Evolutionary conservation across 2,797 vertebrate species (phyloP), one percentile per base, ranked within the genome.

Genomic region (Remorina albescens): DNA sequence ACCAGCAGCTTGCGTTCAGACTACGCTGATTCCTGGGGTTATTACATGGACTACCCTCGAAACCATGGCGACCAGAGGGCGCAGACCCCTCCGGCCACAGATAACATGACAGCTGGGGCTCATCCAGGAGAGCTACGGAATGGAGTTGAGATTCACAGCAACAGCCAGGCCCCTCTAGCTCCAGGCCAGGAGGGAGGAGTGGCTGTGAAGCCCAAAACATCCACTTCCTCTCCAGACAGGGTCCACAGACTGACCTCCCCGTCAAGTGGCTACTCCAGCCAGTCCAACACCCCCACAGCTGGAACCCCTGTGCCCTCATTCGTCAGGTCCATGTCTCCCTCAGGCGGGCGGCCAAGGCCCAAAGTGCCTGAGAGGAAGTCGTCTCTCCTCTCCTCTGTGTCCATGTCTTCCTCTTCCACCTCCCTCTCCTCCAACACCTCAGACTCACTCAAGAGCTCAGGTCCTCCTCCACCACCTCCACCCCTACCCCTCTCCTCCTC

Each of bases 341-440:
- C 95, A 11, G 95, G 94, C 8, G 90, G 92, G 39, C 96, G 96
- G 62, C 93, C 94, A 25, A 98, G 95, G 88, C 91, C 98, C 74
- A 97, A 94, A 94, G 97, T 99, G 62, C 98, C 98, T 1, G 98
- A 99, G 90, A 96, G 98, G 85, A 98, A 98, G 81, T 99, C 98
- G 0, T 99, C 98, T 12, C 94, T 99, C 73, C 77, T 98, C n/a
- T 99, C 98, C 21, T 99, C 97, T 0, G 81, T 97, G 1, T 99
- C 97, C 44, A 65, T 97, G 60, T 99, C 98, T 71, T 98, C 98
- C 0, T 99, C 98, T 0, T 99, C 97, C 51, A 98, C 98, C 3
- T 99, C 98, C 1, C 96, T 99, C 23, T 99, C 97, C 74, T 99
- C 98, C 13, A 98, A 95, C 77, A 96, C 97, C 15, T 99, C 97